Percentiles rank a stretch among this genome's conserved stretches.
Evolutionary conservation across 2,797 vertebrate species (phyloP).

Genomic region (Zenarchopterus dispar): DNA sequence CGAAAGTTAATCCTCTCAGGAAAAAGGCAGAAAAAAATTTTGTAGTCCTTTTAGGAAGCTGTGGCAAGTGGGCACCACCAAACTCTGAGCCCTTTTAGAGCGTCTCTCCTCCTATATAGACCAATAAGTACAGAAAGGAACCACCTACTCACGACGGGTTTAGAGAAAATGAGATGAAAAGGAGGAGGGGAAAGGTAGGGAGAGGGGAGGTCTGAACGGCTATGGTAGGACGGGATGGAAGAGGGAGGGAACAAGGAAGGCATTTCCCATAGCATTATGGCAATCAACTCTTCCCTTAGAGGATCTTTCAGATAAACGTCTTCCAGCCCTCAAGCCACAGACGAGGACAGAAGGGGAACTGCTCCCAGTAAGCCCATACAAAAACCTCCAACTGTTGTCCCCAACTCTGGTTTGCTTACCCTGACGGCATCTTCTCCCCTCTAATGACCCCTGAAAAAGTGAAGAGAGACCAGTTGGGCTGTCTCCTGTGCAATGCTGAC

Average conservation of each 20-base stretch:
- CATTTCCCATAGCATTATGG: slow-evolving; percentile 84
- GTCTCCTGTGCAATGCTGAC: slow-evolving; percentile 57
- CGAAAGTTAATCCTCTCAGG: slow-evolving; percentile 80
- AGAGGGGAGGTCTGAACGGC: slow-evolving; percentile 41
- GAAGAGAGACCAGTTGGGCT: slow-evolving; percentile 49
- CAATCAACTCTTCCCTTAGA: slow-evolving; percentile 80
- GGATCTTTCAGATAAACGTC: slow-evolving; percentile 76
- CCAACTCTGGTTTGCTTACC: no score
- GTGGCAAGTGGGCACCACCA: slow-evolving; percentile 76
- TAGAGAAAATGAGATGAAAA: slow-evolving; percentile 14
- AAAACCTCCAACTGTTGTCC: slow-evolving; percentile 15
- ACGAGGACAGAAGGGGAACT: slow-evolving; percentile 26
- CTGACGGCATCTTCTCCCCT: slow-evolving; percentile 56
- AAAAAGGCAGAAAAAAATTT: slow-evolving; percentile 39
- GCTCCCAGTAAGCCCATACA: slow-evolving; percentile 26
- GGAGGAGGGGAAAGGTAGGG: slow-evolving; percentile 24
- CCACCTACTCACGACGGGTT: slow-evolving; percentile 77
- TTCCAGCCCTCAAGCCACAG: slow-evolving; percentile 65
- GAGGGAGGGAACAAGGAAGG: slow-evolving; percentile 66
- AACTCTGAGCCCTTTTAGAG: slow-evolving; percentile 82
- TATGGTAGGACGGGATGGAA: slow-evolving; percentile 48
- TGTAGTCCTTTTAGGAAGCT: slow-evolving; percentile 80
- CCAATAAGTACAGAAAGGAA: slow-evolving; percentile 75
- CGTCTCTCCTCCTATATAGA: slow-evolving; percentile 83
- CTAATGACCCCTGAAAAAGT: slow-evolving; percentile 54